Evolutionary conservation across 2,888 invertebrate species (phyloP).

Genomic region (Stenurella melanura): DNA sequence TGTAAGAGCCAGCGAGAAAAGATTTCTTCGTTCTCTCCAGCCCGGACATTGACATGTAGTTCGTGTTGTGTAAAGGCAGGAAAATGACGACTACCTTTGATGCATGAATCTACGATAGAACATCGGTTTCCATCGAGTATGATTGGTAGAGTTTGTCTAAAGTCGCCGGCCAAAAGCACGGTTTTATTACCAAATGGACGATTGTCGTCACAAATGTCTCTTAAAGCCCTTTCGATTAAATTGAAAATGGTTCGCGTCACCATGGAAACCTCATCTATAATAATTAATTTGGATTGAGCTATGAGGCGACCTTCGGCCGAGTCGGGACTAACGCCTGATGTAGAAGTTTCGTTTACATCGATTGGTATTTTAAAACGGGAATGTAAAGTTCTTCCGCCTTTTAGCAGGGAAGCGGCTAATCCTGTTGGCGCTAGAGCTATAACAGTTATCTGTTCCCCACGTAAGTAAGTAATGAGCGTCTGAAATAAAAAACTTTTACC

Average conservation of each 20-base stretch:
- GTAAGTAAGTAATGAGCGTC: neutral
- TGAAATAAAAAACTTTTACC: slow-evolving; percentile 23
- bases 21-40: neutral
- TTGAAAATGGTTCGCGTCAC: neutral
- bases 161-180: slow-evolving; percentile 44
- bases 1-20: neutral
- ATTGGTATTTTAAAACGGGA: slow-evolving; percentile 9
- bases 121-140: slow-evolving; percentile 40
- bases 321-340: neutral
- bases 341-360: neutral
- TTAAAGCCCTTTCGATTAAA: slow-evolving; percentile 10
- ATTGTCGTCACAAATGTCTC: slow-evolving; percentile 11
- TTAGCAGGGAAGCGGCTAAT: neutral
- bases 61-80: neutral
- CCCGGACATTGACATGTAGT: neutral
- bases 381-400: slow-evolving; percentile 22
- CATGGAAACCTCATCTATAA: slow-evolving; percentile 28
- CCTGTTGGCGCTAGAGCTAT: neutral
- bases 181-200: slow-evolving; percentile 38
- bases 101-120: slow-evolving; percentile 40
- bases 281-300: neutral
- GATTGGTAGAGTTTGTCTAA: slow-evolving; percentile 45
- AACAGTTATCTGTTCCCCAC: neutral
- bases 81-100: slow-evolving; percentile 9
- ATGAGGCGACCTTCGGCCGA: neutral